Evolutionary conservation across 92 coral and sea anemone genomes (phyloP).

Genomic region (Bergia puertoricense): DNA sequence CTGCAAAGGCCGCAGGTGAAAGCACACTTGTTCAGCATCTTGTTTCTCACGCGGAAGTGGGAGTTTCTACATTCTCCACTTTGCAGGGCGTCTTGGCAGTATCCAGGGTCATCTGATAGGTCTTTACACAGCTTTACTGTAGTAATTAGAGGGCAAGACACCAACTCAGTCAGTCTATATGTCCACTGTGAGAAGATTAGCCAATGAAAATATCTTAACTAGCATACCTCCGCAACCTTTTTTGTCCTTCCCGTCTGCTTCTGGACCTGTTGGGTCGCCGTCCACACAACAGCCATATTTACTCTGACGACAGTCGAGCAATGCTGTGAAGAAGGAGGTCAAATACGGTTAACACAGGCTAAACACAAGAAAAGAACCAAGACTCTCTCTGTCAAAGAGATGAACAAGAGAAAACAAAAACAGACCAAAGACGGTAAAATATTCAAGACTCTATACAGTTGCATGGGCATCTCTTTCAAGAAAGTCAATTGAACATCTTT

Average conservation of each 20-base stretch:
- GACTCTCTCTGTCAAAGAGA: too few species aligned
- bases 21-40: not conserved
- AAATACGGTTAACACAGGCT: too few species aligned
- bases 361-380: too few species aligned
- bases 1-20: not conserved
- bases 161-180: too few species aligned
- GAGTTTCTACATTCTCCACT: not conserved
- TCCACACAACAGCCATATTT: slow-evolving; percentile 1
- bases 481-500: too few species aligned
- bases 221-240: slow-evolving; percentile 10
- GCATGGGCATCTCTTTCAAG: too few species aligned
- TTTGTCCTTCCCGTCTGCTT: slow-evolving; percentile 1
- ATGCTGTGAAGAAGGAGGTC: not conserved
- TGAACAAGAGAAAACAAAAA: too few species aligned
- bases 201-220: not conserved
- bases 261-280: not conserved
- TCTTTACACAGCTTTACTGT: not conserved
- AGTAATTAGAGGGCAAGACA: not conserved
- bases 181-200: too few species aligned
- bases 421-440: too few species aligned
- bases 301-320: not conserved
- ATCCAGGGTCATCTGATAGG: not conserved
- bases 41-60: not conserved
- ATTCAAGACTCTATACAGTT: too few species aligned
- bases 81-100: not conserved